Base-by-base conservation (phyloP, 2,888 invertebrate species). In the Drosophila subquinaria region DNA sequence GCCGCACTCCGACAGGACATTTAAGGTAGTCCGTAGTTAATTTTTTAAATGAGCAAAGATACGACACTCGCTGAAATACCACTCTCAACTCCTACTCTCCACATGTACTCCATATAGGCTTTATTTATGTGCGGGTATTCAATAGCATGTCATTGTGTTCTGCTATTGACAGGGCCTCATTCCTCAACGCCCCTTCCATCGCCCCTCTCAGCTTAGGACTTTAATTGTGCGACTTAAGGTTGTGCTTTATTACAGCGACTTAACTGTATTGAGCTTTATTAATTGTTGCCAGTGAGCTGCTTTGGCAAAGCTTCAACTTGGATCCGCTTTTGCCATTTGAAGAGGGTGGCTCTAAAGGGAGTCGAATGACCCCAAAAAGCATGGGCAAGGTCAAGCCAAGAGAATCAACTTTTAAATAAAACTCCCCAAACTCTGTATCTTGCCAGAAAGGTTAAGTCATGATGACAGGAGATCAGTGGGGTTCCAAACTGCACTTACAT, bases 181-280 rank as follows among this genome's bases (percentile, higher is more conserved):
- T 27, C 27, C 27, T 27, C 27, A 13, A 10, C 17, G 0, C 17
- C 30, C 20, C 5, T 8, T 4, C 27, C 27, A 27, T 1, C 43
- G 4, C 43, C 40, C 17, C 20, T 11, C 55, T 23, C 15, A 23
- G 74, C 80, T 77, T 79, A 71, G 42, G 59, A 74, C 82, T 74
- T 89, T 85, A 89, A 85, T 89, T 85, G 85, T 87, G 72, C 59
- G 70, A 84, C 89, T 85, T 85, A 84, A 76, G 84, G 73, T 65
- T 81, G 69, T 87, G 76, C 72, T 89, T 89, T 85, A 89, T 85
- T 81, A 62, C 73, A 71, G 33, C 42, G 84, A 71, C 89, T 88
- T 86, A 72, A 38, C 45, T 42, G 67, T 56, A 68, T 74, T 83
- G 81, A 83, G 89, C 87, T 81, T 86, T 83, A 83, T 83, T 83